Conservation (phyloP, 2,888 invertebrate species). For the Sceliomorpha sp. region DNA sequence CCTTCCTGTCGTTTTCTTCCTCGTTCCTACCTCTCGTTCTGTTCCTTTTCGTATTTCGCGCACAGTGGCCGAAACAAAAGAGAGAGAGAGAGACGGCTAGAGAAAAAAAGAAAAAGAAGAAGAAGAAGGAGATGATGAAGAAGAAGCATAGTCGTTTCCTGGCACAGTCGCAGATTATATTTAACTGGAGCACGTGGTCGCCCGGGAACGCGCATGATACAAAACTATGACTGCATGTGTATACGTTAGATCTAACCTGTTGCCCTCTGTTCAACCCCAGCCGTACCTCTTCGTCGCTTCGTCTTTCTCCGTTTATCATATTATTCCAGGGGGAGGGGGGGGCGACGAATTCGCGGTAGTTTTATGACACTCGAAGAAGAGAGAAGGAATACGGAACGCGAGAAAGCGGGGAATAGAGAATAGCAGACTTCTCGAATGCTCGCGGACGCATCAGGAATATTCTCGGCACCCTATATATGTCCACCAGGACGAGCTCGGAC, state of each 20-base stretch:
- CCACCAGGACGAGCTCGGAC: too few relatives aligned
- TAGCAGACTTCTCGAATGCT: too few relatives aligned
- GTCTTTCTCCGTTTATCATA: conserved; percentile 29
- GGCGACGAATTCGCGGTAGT: conserved; percentile 29
- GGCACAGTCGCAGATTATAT: conserved; percentile 67
- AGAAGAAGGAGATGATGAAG: conserved; percentile 32
- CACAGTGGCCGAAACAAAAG: conserved; percentile 23
- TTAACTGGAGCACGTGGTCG: conserved; percentile 76
- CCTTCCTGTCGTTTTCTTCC: conserved; percentile 28
- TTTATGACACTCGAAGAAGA: conserved; percentile 34
- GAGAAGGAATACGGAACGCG: too few relatives aligned
- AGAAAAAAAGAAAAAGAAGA: background rate
- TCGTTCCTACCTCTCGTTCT: conserved; percentile 20
- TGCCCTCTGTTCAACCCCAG: conserved; percentile 52
- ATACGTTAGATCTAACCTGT: conserved; percentile 53
- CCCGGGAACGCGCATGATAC: conserved; percentile 66
- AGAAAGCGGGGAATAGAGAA: too few relatives aligned
- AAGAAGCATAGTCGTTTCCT: conserved; percentile 31
- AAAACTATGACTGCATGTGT: conserved; percentile 47
- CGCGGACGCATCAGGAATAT: too few relatives aligned
- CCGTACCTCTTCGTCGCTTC: conserved; percentile 35
- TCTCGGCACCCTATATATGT: too few relatives aligned
- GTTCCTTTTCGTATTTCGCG: conserved; percentile 20
- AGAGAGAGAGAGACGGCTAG: conserved; percentile 26
- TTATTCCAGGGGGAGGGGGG: too few relatives aligned